A percentile compares a stretch with the other conserved stretches of the same genome.
Conservation (phyloP, 2,888 invertebrate genomes). For the Drosophila borealis region DNA sequence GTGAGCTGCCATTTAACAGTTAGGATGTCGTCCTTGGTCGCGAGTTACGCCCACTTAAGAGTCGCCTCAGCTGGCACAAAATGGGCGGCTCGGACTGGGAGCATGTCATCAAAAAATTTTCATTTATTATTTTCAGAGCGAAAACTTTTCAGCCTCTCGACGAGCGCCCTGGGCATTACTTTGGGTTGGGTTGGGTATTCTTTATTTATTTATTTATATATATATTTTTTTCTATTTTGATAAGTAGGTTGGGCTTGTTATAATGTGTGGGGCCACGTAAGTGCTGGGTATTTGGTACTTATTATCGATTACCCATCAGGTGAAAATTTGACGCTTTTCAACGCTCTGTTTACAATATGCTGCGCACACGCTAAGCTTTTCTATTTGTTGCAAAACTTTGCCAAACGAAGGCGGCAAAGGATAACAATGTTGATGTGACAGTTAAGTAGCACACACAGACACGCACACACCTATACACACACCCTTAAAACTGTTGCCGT, state of each 20-base stretch:
- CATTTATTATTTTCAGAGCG: constrained; percentile 65
- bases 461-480: constrained; percentile 12
- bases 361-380: constrained; percentile 62
- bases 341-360: constrained; percentile 64
- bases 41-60: constrained; percentile 70
- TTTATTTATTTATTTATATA: neutral
- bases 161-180: constrained; percentile 38
- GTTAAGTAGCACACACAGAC: constrained; percentile 45
- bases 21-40: constrained; percentile 47
- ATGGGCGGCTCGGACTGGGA: constrained; percentile 1
- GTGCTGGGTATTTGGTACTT: constrained; percentile 56
- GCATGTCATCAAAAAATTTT: constrained; percentile 44
- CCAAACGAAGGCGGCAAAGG: constrained; percentile 64
- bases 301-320: constrained; percentile 77
- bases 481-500: constrained; percentile 54
- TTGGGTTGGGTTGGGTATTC: constrained; percentile 10
- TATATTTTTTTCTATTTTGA: neutral
- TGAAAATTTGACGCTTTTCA: constrained; percentile 64
- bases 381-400: constrained; percentile 61
- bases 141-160: constrained; percentile 46
- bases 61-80: constrained; percentile 36
- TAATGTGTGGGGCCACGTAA: constrained; percentile 33
- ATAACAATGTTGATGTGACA: constrained; percentile 60
- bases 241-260: constrained; percentile 1
- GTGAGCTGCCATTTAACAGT: constrained; percentile 41